Conservation (phyloP, 2,888 invertebrate genomes). For the Leptura quadrifasciata region DNA sequence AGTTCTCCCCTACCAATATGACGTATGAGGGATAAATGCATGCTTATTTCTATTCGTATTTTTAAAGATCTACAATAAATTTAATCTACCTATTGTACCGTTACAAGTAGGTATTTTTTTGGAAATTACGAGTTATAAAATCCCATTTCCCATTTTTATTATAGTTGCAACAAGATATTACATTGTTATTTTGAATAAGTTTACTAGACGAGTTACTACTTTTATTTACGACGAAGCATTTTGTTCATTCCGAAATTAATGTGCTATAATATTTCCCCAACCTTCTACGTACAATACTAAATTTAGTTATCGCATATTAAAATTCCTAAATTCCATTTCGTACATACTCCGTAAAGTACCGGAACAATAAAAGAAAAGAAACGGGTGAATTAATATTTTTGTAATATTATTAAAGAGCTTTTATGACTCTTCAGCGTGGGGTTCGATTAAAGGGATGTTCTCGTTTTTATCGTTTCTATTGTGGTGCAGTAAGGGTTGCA, state of each 20-base stretch:
- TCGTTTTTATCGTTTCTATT: background rate
- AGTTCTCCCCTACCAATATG: background rate
- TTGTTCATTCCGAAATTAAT: constrained; percentile 40
- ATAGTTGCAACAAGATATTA: constrained; percentile 34
- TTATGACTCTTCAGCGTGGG: background rate
- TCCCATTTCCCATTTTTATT: constrained; percentile 24
- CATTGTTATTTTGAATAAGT: constrained; percentile 38
- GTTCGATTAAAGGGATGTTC: background rate
- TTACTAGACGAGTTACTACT: constrained; percentile 30
- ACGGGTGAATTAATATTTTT: constrained; percentile 28
- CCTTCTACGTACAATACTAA: constrained; percentile 27
- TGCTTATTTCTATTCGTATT: background rate
- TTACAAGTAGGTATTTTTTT: constrained; percentile 14
- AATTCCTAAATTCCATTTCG: constrained; percentile 28
- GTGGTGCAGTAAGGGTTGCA: background rate
- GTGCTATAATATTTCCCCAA: constrained; percentile 35
- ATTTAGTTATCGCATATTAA: constrained; percentile 32
- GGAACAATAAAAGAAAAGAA: constrained; percentile 36
- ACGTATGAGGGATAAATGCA: background rate
- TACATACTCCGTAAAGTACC: constrained; percentile 25
- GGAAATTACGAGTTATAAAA: constrained; percentile 12
- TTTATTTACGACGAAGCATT: constrained; percentile 36
- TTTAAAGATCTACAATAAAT: background rate
- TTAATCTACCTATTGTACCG: background rate
- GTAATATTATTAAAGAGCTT: constrained; percentile 14